These are phyloP conservation scores for Callospermophilus lateralis DNA, from an alignment of 2,113 vertebrate genomes.

Conservation along the genomic window DNA sequence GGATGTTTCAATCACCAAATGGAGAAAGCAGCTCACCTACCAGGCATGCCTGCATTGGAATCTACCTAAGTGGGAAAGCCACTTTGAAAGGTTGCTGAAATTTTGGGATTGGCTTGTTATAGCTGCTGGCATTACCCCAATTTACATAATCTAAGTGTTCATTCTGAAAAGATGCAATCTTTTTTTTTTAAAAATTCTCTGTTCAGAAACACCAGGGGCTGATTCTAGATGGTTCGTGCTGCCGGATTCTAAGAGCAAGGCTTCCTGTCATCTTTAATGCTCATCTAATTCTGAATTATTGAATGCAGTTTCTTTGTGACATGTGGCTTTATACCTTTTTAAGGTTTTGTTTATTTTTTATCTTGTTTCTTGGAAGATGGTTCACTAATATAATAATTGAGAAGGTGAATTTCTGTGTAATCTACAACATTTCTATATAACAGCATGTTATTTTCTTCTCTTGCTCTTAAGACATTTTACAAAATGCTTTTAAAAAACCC, in stretches of 20 bases:
- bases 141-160: neutral
- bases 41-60: neutral
- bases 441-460: neutral
- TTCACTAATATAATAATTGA: slow-evolving; percentile 25
- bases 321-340: slow-evolving; percentile 20
- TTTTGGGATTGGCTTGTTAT: slow-evolving; percentile 19
- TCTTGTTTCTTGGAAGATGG: neutral
- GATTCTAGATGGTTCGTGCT: neutral
- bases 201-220: neutral
- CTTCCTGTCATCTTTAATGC: neutral
- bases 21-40: neutral
- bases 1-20: neutral
- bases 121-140: neutral
- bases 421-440: neutral
- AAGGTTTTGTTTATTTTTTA: slow-evolving; percentile 51
- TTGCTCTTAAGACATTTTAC: slow-evolving; percentile 33
- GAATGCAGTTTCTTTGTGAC: slow-evolving; percentile 30
- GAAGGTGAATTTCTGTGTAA: neutral
- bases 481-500: neutral
- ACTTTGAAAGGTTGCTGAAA: neutral
- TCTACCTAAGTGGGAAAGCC: neutral
- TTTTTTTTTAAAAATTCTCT: neutral
- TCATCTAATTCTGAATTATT: neutral
- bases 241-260: neutral
- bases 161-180: neutral